Evolutionary conservation across 1,140 invertebrate species (phyloP).

Genomic region (Calephelis nemesis): DNA sequence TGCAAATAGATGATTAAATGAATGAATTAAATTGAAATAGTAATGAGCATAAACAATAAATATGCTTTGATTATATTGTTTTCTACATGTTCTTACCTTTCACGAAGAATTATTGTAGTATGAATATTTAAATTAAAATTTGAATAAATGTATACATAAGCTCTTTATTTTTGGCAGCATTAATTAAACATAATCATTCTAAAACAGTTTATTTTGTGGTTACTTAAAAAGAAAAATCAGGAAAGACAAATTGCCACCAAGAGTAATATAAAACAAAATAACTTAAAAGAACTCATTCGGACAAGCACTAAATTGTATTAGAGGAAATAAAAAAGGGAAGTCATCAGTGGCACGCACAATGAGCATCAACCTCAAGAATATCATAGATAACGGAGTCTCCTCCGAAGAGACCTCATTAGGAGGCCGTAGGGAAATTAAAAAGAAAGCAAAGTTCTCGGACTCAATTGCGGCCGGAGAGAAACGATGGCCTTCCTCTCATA

Average conservation of each 20-base stretch:
- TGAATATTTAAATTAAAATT: too few relatives aligned
- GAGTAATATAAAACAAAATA: slow-evolving; percentile 77
- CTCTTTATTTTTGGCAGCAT: neutral
- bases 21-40: too few relatives aligned
- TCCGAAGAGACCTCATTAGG: slow-evolving; percentile 73
- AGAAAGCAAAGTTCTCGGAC: slow-evolving; percentile 77
- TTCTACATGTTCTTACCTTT: too few relatives aligned
- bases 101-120: too few relatives aligned
- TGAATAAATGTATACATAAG: neutral
- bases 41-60: too few relatives aligned
- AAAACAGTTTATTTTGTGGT: neutral
- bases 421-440: slow-evolving; percentile 80
- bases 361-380: slow-evolving; percentile 79
- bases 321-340: slow-evolving; percentile 77
- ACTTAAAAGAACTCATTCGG: slow-evolving; percentile 75
- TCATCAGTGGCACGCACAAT: slow-evolving; percentile 79
- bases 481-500: slow-evolving; percentile 72
- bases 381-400: slow-evolving; percentile 75
- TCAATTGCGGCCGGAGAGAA: slow-evolving; percentile 72
- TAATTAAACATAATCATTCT: neutral
- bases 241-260: slow-evolving; percentile 71
- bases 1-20: too few relatives aligned
- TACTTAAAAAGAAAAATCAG: slow-evolving; percentile 46
- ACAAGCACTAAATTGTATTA: slow-evolving; percentile 75
- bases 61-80: too few relatives aligned